Conservation (phyloP, 2,797 vertebrate species). For the Phrynocephalus forsythii region DNA sequence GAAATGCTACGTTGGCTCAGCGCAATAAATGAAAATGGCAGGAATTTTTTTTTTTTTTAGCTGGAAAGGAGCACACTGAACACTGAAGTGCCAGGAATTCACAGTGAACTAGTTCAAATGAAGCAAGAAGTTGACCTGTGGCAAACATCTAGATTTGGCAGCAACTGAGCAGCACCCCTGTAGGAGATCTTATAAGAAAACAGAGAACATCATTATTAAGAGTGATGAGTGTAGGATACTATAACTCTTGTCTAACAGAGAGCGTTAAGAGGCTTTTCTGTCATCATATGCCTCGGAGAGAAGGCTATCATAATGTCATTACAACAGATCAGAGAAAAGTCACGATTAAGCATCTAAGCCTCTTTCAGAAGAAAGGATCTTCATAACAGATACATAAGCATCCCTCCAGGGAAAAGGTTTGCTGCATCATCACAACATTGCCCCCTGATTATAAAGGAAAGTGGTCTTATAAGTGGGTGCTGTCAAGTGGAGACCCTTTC, state of each 20-base stretch:
- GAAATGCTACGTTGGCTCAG: not conserved
- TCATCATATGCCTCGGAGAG: slow-evolving; percentile 59
- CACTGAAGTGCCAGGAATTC: not conserved
- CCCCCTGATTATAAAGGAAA: not conserved
- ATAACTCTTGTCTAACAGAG: slow-evolving; percentile 69
- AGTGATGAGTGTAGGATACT: slow-evolving; percentile 61
- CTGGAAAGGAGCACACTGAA: fast-evolving
- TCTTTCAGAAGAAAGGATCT: slow-evolving; percentile 31
- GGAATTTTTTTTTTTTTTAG: not conserved
- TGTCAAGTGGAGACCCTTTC: too few species aligned
- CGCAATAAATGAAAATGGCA: not conserved
- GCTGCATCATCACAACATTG: not conserved
- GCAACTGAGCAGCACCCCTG: slow-evolving; percentile 44
- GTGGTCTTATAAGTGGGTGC: too few species aligned
- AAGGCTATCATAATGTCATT: slow-evolving; percentile 64
- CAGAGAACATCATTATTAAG: not conserved
- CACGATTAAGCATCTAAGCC: slow-evolving; percentile 62
- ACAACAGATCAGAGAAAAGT: slow-evolving; percentile 61
- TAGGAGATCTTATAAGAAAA: slow-evolving; percentile 39
- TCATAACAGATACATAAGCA: slow-evolving; percentile 44
- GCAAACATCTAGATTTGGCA: slow-evolving; percentile 30
- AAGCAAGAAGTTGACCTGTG: slow-evolving; percentile 6
- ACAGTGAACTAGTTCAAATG: slow-evolving; percentile 7
- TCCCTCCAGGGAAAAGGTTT: not conserved
- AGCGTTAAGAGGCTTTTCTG: slow-evolving; percentile 68